Percentiles rank a stretch among this genome's conserved stretches.
Evolutionary conservation across 1,140 invertebrate species (phyloP).

Genomic region (Hyles vespertilio): DNA sequence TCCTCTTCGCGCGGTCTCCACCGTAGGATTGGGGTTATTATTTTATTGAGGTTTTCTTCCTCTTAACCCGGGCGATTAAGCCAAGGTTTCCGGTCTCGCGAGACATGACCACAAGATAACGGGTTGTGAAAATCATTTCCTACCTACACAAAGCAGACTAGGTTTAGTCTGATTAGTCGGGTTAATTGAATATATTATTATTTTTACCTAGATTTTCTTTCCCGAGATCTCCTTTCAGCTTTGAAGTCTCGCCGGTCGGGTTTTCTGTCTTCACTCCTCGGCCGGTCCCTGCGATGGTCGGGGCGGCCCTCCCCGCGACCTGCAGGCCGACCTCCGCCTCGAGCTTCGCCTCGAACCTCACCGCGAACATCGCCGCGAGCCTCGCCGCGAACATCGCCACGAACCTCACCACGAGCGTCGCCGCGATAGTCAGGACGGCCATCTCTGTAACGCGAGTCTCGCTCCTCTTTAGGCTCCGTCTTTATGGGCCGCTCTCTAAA

Average conservation of each 20-base stretch:
- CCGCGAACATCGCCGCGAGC: slow-evolving; percentile 15
- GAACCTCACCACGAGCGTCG: slow-evolving; percentile 3
- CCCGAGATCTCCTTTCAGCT: slow-evolving; percentile 20
- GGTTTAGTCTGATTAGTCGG: too few relatives aligned
- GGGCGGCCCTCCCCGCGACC: slow-evolving; percentile 4
- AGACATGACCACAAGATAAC: too few relatives aligned
- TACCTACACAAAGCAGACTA: too few relatives aligned
- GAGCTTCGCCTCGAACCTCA: slow-evolving; percentile 1
- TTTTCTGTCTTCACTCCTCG: slow-evolving; percentile 9
- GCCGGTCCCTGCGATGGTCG: slow-evolving; percentile 8
- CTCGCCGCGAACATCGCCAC: slow-evolving; percentile 15
- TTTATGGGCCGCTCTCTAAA: slow-evolving; percentile 23
- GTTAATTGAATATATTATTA: not conserved
- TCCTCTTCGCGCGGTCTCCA: too few relatives aligned
- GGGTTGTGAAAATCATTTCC: too few relatives aligned
- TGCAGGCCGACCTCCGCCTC: slow-evolving; percentile 14
- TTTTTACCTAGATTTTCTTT: slow-evolving; percentile 44
- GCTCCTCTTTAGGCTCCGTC: slow-evolving; percentile 15
- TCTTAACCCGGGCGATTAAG: too few relatives aligned
- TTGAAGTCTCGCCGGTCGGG: slow-evolving; percentile 6
- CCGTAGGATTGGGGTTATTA: too few relatives aligned
- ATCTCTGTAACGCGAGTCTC: slow-evolving; percentile 10
- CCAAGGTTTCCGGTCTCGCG: too few relatives aligned
- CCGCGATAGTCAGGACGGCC: slow-evolving; percentile 15
- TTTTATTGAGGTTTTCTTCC: too few relatives aligned